Evolutionary conservation across 2,888 invertebrate genomes (phyloP).

Genomic region (Plemyria rubiginata): DNA sequence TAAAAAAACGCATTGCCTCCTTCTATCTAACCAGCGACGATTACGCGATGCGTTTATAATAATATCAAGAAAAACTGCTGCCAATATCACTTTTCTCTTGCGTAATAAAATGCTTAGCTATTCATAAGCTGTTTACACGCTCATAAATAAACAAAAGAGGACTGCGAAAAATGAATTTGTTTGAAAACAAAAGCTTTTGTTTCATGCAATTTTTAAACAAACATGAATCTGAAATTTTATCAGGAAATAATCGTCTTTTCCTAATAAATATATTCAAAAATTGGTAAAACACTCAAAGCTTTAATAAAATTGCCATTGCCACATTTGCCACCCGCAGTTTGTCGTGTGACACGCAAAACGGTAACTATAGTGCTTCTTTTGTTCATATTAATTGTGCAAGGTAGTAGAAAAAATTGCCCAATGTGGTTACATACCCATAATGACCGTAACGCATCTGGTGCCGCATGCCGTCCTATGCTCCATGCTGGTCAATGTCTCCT

Average conservation of each 20-base stretch:
- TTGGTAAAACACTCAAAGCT: constrained; percentile 38
- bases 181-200: neutral
- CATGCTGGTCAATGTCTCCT: constrained; percentile 74
- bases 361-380: constrained; percentile 70
- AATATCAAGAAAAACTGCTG: constrained; percentile 50
- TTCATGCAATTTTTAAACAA: neutral
- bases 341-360: constrained; percentile 71
- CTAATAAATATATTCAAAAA: constrained; percentile 13
- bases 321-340: constrained; percentile 68
- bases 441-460: constrained; percentile 64
- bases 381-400: constrained; percentile 73
- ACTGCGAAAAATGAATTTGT: neutral
- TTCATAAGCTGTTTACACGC: neutral
- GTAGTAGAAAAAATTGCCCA: constrained; percentile 72
- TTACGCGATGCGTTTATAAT: constrained; percentile 57
- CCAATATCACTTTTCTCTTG: constrained; percentile 27
- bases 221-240: constrained; percentile 4
- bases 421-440: constrained; percentile 68
- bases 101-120: constrained; percentile 6
- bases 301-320: constrained; percentile 52
- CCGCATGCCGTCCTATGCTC: constrained; percentile 52
- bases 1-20: constrained; percentile 80
- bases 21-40: constrained; percentile 68
- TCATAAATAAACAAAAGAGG: neutral
- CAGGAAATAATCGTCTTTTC: constrained; percentile 4